Base-by-base conservation (phyloP, 1,140 invertebrate species). In the Dreissena rostriformis region DNA sequence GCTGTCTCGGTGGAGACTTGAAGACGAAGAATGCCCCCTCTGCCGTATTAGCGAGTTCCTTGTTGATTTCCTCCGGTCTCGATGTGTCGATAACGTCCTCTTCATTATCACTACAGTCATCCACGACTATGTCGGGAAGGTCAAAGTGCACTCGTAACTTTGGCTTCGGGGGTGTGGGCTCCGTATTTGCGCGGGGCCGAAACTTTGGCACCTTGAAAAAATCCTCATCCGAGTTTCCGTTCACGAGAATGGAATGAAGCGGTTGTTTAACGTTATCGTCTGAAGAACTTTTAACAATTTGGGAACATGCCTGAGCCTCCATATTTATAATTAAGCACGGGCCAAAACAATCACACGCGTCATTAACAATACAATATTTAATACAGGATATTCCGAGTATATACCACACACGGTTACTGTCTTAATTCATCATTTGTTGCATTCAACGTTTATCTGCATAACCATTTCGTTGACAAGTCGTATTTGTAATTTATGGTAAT, bases 11-110 rank as follows among this genome's bases (percentile, higher is more conserved):
- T 5, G 80, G 80, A 4, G 80, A 82, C 39, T 82, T 82, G 67
- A 82, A 82, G 17, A 82, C 80, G 61, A 82, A 82, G 26, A 82
- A 82, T 5, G 80, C 80, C 26, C 80, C 80, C 74, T 82, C 80
- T 22, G 73, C 49, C 10, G 80, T 82, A 26, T 82, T 74, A 17
- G 61, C 80, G 19, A 82, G 71, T 53, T 73, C 80, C 67, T 67
- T 65, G 22, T 74, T 73, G 10, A 82, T 73, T 63, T 74, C 71
- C 28, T 82, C 80, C 14, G 78, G 78, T 11, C 52, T 67, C 49
- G 78, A 71, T 39, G 24, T 19, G 55, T 81, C 78, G 15, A 81
- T 7, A 61, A 72, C n/a, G 5, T 74, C 61, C 11, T 74, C 80
- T 29, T 82, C 80, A 74, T 82, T 74, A 28, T 82, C 80, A 82